phyloP scores from a whole-genome alignment of 2,888 invertebrate species.

The Allophyes oxyacanthae region DNA sequence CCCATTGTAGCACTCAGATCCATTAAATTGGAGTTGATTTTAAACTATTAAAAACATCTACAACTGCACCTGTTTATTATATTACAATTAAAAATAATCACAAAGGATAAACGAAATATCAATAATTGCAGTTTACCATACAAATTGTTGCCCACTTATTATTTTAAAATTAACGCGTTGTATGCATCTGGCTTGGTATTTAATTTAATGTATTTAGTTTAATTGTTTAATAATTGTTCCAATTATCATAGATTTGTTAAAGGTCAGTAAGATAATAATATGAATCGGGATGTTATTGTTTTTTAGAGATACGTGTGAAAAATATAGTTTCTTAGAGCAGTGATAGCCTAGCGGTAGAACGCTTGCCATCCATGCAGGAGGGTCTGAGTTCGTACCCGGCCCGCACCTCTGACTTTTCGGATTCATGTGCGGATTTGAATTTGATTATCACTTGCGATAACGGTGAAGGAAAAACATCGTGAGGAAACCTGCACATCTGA shows the following conservation, averaged over 20 bases:
- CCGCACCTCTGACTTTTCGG: too few relatives aligned
- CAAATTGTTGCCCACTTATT: conserved; percentile 30
- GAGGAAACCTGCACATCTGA: too few relatives aligned
- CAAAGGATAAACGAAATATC: background rate
- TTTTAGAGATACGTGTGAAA: background rate
- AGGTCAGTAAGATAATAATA: conserved; percentile 26
- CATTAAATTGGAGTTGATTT: background rate
- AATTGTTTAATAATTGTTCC: conserved; percentile 20
- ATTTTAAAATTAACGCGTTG: conserved; percentile 12
- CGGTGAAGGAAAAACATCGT: too few relatives aligned
- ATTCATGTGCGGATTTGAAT: too few relatives aligned
- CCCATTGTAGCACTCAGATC: too few relatives aligned
- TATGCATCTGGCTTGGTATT: background rate
- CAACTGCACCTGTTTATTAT: background rate
- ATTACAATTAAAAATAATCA: conserved; percentile 7
- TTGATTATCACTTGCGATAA: too few relatives aligned
- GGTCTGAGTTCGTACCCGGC: too few relatives aligned
- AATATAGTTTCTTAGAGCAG: too few relatives aligned
- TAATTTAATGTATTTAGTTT: background rate
- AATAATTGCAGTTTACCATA: conserved; percentile 15
- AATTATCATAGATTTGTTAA: conserved; percentile 14
- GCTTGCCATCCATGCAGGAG: too few relatives aligned
- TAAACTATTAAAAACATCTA: conserved; percentile 2
- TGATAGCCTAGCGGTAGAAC: too few relatives aligned
- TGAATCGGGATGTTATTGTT: conserved; percentile 4